Evolutionary conservation across 2,797 vertebrate genomes (phyloP).

Genomic region (Lagorchestes hirsutus): DNA sequence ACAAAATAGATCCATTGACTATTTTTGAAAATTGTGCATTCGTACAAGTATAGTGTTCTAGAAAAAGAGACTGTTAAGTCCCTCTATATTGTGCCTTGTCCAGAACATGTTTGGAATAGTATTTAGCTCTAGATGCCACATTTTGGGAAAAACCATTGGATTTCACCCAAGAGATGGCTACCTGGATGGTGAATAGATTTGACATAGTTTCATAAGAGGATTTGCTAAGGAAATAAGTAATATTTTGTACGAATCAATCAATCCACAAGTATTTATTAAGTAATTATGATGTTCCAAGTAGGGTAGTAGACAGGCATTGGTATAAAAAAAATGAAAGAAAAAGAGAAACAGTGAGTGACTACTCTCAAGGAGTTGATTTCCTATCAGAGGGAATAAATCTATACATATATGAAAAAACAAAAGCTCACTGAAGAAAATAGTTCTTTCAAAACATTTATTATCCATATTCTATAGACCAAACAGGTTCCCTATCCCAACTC

Average conservation of each 20-base stretch:
- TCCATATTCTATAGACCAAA: background rate
- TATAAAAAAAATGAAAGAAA: background rate
- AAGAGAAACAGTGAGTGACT: background rate
- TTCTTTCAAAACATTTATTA: background rate
- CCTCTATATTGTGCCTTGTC: background rate
- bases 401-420: background rate
- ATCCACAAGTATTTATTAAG: background rate
- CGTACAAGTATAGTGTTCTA: background rate
- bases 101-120: background rate
- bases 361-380: background rate
- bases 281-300: background rate
- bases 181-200: background rate
- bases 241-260: background rate
- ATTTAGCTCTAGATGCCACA: background rate
- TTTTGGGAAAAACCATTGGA: background rate
- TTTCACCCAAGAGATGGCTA: background rate
- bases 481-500: background rate
- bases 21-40: background rate
- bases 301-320: background rate
- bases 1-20: background rate
- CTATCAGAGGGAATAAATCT: background rate
- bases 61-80: background rate
- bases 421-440: too few species aligned
- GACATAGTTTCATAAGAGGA: background rate
- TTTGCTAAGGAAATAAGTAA: background rate